phyloP scores from a whole-genome alignment of 2,797 vertebrate genomes.

The Gymnopithys bicolor region DNA sequence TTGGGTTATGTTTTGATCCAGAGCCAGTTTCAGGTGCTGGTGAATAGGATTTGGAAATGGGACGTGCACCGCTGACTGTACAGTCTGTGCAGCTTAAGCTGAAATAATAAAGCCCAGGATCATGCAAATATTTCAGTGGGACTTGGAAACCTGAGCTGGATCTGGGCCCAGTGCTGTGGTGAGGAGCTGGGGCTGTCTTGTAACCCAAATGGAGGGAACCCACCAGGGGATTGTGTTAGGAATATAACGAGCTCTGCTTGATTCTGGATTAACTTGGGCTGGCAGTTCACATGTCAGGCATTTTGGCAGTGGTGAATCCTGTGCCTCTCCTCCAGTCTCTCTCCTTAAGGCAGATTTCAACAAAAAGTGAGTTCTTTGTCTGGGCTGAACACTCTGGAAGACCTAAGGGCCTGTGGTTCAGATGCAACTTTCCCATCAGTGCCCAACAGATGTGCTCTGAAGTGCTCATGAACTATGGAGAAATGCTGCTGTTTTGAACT shows the following conservation, averaged over 20 bases:
- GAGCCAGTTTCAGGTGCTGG: slow-evolving; percentile 28
- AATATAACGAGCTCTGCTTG: background rate
- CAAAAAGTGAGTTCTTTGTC: background rate
- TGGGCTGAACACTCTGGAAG: background rate
- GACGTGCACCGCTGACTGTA: background rate
- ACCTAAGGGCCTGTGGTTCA: background rate
- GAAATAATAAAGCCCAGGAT: background rate
- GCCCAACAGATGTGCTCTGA: slow-evolving; percentile 42
- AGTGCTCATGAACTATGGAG: background rate
- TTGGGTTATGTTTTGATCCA: background rate
- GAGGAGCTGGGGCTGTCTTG: background rate
- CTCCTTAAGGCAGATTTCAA: background rate
- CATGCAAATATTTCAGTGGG: background rate
- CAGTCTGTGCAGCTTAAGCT: background rate
- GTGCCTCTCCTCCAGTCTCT: background rate
- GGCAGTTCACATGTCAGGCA: background rate
- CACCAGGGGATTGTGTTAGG: background rate
- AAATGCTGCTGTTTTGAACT: slow-evolving; percentile 55
- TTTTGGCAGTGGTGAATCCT: background rate
- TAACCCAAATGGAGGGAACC: background rate
- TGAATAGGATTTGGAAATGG: background rate
- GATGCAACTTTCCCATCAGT: background rate
- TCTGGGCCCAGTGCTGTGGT: background rate
- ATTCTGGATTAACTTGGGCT: background rate
- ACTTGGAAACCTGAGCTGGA: background rate